Evolutionary conservation across 2,797 vertebrate species (phyloP).

Genomic region (Cirrhinus molitorella): DNA sequence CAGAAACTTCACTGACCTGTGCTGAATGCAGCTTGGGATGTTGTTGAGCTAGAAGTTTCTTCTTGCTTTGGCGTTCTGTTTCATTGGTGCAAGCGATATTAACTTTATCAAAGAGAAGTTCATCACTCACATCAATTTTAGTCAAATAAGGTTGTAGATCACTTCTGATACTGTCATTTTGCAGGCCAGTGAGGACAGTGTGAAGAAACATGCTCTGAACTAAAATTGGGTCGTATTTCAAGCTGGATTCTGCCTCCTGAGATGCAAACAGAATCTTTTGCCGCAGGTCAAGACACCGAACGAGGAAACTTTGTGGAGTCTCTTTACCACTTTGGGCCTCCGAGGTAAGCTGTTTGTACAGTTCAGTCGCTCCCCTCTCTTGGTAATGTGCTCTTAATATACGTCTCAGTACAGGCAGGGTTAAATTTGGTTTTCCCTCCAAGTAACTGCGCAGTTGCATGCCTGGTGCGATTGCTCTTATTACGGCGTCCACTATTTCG

Average conservation of each 20-base stretch:
- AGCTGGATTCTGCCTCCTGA: background rate
- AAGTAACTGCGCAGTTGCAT: background rate
- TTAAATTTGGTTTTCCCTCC: background rate
- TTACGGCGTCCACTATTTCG: background rate
- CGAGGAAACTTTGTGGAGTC: background rate
- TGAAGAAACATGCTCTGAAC: no score
- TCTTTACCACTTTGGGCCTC: background rate
- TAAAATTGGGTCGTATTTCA: background rate
- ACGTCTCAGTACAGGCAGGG: background rate
- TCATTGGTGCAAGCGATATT: constrained; percentile 6
- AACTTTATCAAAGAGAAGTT: background rate
- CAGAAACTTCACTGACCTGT: background rate
- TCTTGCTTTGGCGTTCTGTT: background rate
- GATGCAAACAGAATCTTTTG: no score
- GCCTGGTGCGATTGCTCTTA: background rate
- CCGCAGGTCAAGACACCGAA: background rate
- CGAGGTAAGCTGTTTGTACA: background rate
- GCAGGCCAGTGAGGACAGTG: background rate
- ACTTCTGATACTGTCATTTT: background rate
- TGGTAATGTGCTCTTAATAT: background rate
- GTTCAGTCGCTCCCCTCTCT: background rate
- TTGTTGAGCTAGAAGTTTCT: background rate
- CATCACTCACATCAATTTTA: background rate
- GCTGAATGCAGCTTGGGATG: background rate
- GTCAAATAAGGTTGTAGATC: background rate